Conservation (phyloP, 2,797 vertebrate species). For the Pogonophryne albipinna region DNA sequence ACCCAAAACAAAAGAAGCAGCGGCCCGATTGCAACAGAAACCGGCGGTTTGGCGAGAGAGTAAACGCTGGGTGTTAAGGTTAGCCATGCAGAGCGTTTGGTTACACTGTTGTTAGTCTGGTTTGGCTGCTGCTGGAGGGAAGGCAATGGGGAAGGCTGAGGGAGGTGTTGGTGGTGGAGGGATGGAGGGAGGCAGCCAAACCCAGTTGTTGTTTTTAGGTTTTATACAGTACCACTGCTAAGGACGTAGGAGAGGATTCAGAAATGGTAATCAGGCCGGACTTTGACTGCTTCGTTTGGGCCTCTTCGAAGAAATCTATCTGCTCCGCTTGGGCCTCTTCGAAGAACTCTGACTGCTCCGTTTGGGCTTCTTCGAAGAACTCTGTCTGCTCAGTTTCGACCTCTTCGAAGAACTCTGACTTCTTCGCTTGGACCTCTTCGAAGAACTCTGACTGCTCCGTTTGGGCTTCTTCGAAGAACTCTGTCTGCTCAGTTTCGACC, state of each 20-base stretch:
- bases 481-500: too few species aligned
- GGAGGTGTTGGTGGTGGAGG: conserved; percentile 41
- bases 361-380: too few species aligned
- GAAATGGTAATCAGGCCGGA: conserved; percentile 81
- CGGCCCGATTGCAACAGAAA: conserved; percentile 58
- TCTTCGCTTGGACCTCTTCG: too few species aligned
- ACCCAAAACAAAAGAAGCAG: conserved; percentile 58
- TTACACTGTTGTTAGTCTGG: conserved; percentile 63
- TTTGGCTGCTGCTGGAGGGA: conserved; percentile 53
- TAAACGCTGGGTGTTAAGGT: conserved; percentile 59
- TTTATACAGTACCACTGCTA: conserved; percentile 92
- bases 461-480: too few species aligned
- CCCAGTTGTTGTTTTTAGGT: conserved; percentile 38
- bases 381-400: accelerated
- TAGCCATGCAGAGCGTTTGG: conserved; percentile 76
- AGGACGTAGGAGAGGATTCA: conserved; percentile 86
- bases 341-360: too few species aligned
- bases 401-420: too few species aligned
- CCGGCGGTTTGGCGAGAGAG: conserved; percentile 27
- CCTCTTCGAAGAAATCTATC: too few species aligned
- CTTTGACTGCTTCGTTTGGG: conserved; percentile 75
- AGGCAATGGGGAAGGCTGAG: conserved; percentile 49
- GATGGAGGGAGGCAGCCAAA: conserved; percentile 59
- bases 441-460: accelerated
- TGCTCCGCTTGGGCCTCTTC: too few species aligned